A percentile compares a stretch with the other conserved stretches of the same genome.
Evolutionary conservation across 2,888 invertebrate species (phyloP).

Genomic region (Lithophane leautieri): DNA sequence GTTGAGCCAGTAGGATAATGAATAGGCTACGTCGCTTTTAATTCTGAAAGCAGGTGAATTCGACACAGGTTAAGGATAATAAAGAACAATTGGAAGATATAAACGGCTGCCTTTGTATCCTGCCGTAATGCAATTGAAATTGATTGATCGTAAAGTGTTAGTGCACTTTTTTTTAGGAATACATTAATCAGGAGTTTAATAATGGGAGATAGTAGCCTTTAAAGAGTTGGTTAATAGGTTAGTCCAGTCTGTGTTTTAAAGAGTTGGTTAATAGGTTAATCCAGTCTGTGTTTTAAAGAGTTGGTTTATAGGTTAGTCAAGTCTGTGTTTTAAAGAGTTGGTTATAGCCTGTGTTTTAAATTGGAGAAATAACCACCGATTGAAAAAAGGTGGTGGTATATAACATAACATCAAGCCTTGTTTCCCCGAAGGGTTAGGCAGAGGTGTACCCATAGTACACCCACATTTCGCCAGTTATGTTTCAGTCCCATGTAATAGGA

Average conservation of each 20-base stretch:
- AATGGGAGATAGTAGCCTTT: not conserved
- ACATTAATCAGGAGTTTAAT: slow-evolving; percentile 23
- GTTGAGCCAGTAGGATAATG: slow-evolving; percentile 18
- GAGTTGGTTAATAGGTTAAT: not conserved
- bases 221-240: slow-evolving; percentile 6
- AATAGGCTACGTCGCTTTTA: slow-evolving; percentile 24
- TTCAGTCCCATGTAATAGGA: too few species aligned
- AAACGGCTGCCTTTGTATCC: slow-evolving; percentile 32
- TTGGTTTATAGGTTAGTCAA: not conserved
- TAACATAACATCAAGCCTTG: too few species aligned
- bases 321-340: too few species aligned
- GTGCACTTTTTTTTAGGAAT: slow-evolving; percentile 31
- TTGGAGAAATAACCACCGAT: not conserved
- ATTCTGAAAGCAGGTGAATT: slow-evolving; percentile 50
- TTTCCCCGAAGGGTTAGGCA: too few species aligned
- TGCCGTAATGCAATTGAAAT: slow-evolving; percentile 36
- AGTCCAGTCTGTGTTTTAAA: slow-evolving; percentile 3
- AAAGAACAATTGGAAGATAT: slow-evolving; percentile 53
- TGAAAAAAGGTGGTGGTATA: not conserved
- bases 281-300: slow-evolving; percentile 4
- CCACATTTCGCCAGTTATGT: too few species aligned
- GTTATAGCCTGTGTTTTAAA: too few species aligned
- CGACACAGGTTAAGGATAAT: slow-evolving; percentile 33
- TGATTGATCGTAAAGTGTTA: slow-evolving; percentile 39
- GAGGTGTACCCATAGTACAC: too few species aligned